Base-by-base conservation (phyloP, 2,113 vertebrate species). In the Gobiocypris rarus region DNA sequence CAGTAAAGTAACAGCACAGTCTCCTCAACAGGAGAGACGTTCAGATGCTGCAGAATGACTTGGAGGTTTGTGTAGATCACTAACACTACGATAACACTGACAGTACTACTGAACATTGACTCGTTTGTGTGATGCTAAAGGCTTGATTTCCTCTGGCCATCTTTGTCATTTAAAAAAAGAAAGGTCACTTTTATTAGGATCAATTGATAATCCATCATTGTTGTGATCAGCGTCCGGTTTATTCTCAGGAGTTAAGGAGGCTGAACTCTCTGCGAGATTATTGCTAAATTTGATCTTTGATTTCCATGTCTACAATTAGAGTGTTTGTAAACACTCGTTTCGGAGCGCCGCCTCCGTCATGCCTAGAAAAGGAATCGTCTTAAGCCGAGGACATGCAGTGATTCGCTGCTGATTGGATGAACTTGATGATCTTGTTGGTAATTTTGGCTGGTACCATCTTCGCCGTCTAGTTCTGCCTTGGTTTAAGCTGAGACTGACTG, bases 331-430 rank as follows among this genome's bases (percentile, higher is more conserved):
- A 84, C 74, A 69, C 14, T 24, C 1, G 15, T 14, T 0, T 54
- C 13, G 2, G n/a, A 63, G 24, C 2, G 14, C 4, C 19, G 6
- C n/a, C 34, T 22, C 26, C 52, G 78, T 67, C 22, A 34, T 69
- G 17, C 8, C 79, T 69, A 17, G 79, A 34, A 38, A 52, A 9
- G 14, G 26, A 52, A 48, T 71, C 9, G 4, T 83, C 34, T 83
- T 56, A 59, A 59, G 50, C n/a, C 34, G 22, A 13, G 50, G 56
- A 50, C 82, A 63, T 45, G 14, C 70, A 19, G 69, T 75, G 28
- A 8, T 17, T 15, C 8, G 1, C 28, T 43, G 45, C 61, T 82
- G 81, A 86, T 69, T 50, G 63, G 74, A 83, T 78, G 24, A 78
- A 28, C 31, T 22, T 4, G 5, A 8, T 52, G 52, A 73, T 69